These are phyloP conservation scores for Pocillopora grandis DNA, from an alignment of 92 coral and sea anemone species.

Conservation along the genomic window DNA sequence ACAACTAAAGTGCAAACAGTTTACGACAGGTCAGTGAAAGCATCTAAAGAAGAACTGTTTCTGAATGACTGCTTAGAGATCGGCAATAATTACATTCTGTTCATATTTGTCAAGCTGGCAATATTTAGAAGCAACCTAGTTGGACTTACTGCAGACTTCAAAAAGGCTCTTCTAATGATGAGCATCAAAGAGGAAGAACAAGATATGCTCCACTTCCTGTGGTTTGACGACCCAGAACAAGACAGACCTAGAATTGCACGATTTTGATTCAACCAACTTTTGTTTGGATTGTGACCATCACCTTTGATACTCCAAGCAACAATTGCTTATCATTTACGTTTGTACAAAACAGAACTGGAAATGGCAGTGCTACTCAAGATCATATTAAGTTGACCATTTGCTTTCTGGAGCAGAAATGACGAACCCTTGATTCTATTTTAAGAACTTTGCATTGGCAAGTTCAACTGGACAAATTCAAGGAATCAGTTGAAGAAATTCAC, in stretches of 20 bases:
- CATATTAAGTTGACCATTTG: constrained; percentile 59
- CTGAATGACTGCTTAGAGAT: constrained; percentile 37
- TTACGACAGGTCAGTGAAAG: too few relatives aligned
- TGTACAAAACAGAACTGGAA: constrained; percentile 55
- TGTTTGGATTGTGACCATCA: constrained; percentile 57
- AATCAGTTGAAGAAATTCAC: not conserved
- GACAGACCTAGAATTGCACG: constrained; percentile 29
- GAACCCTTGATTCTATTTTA: constrained; percentile 59
- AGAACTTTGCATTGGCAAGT: constrained; percentile 57
- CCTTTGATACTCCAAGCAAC: constrained; percentile 70
- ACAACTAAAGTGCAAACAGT: not conserved
- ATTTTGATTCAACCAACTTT: constrained; percentile 50
- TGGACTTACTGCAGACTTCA: constrained; percentile 47
- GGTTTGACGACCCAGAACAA: constrained; percentile 33
- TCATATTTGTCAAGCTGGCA: constrained; percentile 38
- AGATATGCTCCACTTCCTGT: constrained; percentile 59
- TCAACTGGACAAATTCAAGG: constrained; percentile 46
- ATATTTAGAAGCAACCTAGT: constrained; percentile 32
- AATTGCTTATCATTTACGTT: constrained; percentile 40
- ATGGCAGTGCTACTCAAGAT: constrained; percentile 37
- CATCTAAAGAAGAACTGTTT: too few relatives aligned
- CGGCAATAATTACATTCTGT: constrained; percentile 54
- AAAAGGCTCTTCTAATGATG: constrained; percentile 54
- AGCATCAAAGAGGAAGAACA: constrained; percentile 49
- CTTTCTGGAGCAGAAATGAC: constrained; percentile 48